phyloP scores from a whole-genome alignment of 2,113 vertebrate species.

The Gymnarchus niloticus region DNA sequence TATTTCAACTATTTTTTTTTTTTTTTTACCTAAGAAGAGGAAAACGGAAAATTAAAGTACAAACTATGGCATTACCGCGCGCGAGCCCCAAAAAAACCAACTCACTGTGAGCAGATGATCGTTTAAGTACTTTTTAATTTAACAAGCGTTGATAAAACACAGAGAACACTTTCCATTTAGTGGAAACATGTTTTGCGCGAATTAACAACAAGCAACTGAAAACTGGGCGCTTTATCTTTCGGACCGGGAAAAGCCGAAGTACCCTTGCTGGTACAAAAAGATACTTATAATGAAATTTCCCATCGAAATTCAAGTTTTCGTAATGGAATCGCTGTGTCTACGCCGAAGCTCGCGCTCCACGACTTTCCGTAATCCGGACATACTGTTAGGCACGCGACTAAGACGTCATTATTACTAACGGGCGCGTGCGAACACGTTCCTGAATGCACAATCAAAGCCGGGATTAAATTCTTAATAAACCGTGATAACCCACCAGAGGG shows the following conservation, averaged over 20 bases:
- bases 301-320: neutral
- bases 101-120: neutral
- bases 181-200: neutral
- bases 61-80: neutral
- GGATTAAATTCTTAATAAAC: conserved; percentile 17
- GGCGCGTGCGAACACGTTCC: neutral
- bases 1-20: too few relatives aligned
- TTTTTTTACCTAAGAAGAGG: neutral
- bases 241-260: neutral
- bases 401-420: neutral
- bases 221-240: neutral
- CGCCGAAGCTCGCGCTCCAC: neutral
- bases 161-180: neutral
- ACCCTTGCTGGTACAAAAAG: neutral
- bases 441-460: neutral
- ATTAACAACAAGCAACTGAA: neutral
- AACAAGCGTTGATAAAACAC: neutral
- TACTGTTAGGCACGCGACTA: neutral
- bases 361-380: neutral
- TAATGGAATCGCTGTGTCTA: neutral
- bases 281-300: neutral
- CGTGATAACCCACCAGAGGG: conserved; percentile 23
- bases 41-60: neutral
- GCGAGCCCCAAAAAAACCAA: neutral
- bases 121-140: neutral